phyloP scores from a whole-genome alignment of 2,888 invertebrate species.

The Hipparchia semele region DNA sequence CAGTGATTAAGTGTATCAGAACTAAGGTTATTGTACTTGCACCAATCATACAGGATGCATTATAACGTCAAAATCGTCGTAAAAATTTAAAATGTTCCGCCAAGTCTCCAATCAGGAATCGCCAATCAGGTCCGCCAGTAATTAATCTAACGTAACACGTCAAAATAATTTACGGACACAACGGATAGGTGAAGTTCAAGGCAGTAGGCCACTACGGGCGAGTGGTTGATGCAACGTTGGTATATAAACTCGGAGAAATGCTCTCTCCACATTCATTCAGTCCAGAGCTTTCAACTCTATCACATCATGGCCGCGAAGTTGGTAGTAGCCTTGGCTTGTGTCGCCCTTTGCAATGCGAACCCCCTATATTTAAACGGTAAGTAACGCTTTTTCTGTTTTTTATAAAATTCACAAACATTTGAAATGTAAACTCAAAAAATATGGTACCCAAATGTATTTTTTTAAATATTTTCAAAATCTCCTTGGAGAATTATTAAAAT shows the following conservation, averaged over 20 bases:
- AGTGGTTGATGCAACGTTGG: slow-evolving; percentile 55
- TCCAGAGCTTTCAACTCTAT: slow-evolving; percentile 55
- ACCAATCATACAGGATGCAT: slow-evolving; percentile 14
- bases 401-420: slow-evolving; percentile 6
- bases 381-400: slow-evolving; percentile 12
- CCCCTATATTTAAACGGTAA: slow-evolving; percentile 52
- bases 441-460: neutral
- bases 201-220: slow-evolving; percentile 61
- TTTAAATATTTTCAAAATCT: neutral
- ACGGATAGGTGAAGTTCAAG: slow-evolving; percentile 74
- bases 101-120: slow-evolving; percentile 35
- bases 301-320: slow-evolving; percentile 67
- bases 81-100: slow-evolving; percentile 32
- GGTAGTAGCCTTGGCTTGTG: slow-evolving; percentile 61
- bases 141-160: slow-evolving; percentile 69
- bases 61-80: slow-evolving; percentile 8
- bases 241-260: slow-evolving; percentile 80
- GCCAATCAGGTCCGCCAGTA: slow-evolving; percentile 48
- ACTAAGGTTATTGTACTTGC: slow-evolving; percentile 15
- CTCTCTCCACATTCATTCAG: slow-evolving; percentile 77
- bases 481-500: too few species aligned
- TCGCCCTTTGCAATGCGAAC: slow-evolving; percentile 64
- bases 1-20: neutral
- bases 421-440: neutral
- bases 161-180: slow-evolving; percentile 66